A percentile compares a stretch with the other conserved stretches of the same genome.
Evolutionary conservation across 2,797 vertebrate species (phyloP).

Genomic region (Hippocampus kuda): DNA sequence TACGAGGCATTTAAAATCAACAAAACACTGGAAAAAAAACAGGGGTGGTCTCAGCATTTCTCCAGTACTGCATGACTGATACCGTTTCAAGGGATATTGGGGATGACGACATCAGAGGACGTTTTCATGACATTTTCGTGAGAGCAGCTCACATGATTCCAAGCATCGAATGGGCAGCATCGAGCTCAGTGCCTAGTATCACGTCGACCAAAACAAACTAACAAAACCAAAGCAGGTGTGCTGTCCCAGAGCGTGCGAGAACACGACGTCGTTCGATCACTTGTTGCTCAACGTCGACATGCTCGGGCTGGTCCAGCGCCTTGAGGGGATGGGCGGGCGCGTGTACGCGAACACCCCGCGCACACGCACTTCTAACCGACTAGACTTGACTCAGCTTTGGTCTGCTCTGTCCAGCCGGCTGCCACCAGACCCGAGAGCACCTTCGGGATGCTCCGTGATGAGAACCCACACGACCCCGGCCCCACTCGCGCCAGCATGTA

Average conservation of each 20-base stretch:
- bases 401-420: neutral
- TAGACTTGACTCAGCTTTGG: neutral
- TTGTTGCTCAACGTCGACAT: conserved; percentile 3
- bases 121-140: too few species aligned
- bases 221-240: neutral
- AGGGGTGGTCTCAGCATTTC: too few species aligned
- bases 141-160: too few species aligned
- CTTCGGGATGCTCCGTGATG: neutral
- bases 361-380: neutral
- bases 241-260: neutral
- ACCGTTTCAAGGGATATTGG: too few species aligned
- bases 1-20: too few species aligned
- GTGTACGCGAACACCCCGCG: neutral
- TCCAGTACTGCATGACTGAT: too few species aligned
- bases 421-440: neutral
- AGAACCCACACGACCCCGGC: neutral
- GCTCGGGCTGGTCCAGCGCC: neutral
- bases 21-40: too few species aligned
- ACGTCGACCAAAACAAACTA: neutral
- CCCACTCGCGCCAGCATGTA: neutral
- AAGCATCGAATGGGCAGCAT: too few species aligned
- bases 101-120: too few species aligned
- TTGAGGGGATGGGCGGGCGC: neutral
- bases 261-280: neutral
- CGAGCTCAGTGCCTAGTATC: too few species aligned